Conservation (phyloP, 2,113 vertebrate species). For the Nicator chloris region DNA sequence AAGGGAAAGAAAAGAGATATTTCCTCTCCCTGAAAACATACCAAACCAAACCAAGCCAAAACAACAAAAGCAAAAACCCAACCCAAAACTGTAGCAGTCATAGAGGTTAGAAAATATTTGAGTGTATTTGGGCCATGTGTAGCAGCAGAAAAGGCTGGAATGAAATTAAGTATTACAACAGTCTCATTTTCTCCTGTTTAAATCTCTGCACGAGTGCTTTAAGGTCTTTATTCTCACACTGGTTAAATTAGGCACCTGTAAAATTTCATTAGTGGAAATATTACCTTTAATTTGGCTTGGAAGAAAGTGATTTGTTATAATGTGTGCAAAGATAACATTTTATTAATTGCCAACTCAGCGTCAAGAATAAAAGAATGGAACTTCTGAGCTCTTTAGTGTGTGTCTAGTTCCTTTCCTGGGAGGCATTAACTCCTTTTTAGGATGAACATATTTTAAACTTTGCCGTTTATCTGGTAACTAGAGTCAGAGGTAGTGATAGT, state of each 20-base stretch:
- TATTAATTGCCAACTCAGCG: background rate
- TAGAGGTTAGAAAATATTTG: background rate
- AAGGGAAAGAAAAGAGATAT: background rate
- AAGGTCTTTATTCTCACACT: background rate
- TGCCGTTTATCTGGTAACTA: background rate
- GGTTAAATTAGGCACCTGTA: background rate
- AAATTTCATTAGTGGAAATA: slow-evolving; percentile 7
- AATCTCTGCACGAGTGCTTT: background rate
- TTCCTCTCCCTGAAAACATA: background rate
- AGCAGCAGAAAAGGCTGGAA: background rate
- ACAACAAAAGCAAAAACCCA: background rate
- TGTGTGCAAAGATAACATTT: background rate
- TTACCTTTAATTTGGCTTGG: slow-evolving; percentile 7
- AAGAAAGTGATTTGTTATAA: slow-evolving; percentile 12
- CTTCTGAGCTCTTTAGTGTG: background rate
- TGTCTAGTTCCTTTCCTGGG: background rate
- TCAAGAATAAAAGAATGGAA: background rate
- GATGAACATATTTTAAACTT: background rate
- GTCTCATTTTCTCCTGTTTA: background rate
- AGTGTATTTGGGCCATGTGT: background rate
- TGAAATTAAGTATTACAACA: background rate
- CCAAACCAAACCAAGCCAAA: background rate
- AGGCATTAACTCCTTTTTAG: background rate
- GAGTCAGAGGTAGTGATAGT: background rate
- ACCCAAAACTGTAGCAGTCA: accelerated